Evolutionary conservation across 2,113 vertebrate species (phyloP), one percentile per base, ranked within the genome.

Genomic region (Rhizomys pruinosus): DNA sequence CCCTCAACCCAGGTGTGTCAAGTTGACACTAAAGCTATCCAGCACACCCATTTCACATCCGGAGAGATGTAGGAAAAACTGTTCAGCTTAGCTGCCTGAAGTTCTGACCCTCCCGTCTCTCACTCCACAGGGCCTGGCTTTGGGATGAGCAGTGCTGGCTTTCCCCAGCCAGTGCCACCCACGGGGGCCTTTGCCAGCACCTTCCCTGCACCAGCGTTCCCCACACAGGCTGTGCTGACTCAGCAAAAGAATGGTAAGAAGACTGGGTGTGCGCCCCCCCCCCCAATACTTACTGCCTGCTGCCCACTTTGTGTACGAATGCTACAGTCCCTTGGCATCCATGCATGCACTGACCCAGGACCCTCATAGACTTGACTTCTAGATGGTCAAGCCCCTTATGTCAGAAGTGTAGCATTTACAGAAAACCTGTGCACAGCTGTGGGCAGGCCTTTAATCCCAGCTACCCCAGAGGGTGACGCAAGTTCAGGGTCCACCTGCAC

Each of bases 111-210:
- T 78, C 34, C 0, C 13, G 3, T 87, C 57, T 92, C 25, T 52
- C 4, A 7, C 15, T 77, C 80, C 78, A 55, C 90, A 97, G 96
- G 96, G 23, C 90, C 95, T 42, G 92, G 96, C 94, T 97, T 92
- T 97, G 98, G 98, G 98, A 98, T 98, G 98, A 97, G 85, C 97
- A 81, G 96, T 96, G 97, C 98, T 95, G 95, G 97, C 84, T 96
- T 97, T 39, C 89, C 93, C 92, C 97, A 96, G 96, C 96, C 98
- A 10, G 89, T 71, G 59, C 97, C 97, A 10, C 93, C 89, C 63
- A 73, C 87, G 0, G 92, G 77, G 64, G 88, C 72, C 47, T 97
- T 84, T 63, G 61, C 64, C 63, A 96, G 82, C 95, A 94, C 96
- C 96, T 91, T 98, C 91, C 86, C 97, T 52, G 84, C 97, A 39